These are phyloP conservation scores for Enteromius anoplus DNA, from an alignment of 2,797 vertebrate species.

Conservation along the genomic window DNA sequence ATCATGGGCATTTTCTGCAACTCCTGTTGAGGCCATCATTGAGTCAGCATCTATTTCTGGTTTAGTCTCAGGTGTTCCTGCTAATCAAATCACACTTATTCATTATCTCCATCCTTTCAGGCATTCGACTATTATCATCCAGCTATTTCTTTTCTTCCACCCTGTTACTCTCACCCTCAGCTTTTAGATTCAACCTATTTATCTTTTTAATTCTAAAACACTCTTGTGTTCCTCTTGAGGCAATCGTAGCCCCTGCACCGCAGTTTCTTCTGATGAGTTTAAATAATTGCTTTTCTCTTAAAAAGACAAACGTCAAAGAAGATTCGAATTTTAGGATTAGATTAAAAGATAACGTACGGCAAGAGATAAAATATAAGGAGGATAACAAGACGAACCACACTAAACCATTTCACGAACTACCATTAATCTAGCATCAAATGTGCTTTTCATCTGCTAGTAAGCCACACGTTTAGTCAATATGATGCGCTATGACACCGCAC, in stretches of 20 bases:
- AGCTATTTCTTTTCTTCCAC: conserved; percentile 30
- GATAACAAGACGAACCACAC: neutral
- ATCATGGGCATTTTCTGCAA: conserved; percentile 47
- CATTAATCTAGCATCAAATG: conserved; percentile 13
- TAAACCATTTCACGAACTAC: neutral
- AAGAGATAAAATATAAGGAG: conserved; percentile 13
- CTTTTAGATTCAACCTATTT: conserved; percentile 33
- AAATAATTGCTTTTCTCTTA: conserved; percentile 19
- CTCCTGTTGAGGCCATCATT: conserved; percentile 48
- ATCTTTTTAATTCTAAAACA: conserved; percentile 44
- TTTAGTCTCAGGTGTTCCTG: conserved; percentile 54
- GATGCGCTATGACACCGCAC: conserved; percentile 27
- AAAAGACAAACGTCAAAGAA: neutral
- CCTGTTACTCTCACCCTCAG: conserved; percentile 26
- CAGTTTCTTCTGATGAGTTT: neutral
- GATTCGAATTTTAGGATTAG: neutral
- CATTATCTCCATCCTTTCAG: conserved; percentile 55
- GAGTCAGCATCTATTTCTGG: conserved; percentile 59
- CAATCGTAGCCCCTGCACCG: conserved; percentile 5
- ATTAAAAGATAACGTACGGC: conserved; percentile 9
- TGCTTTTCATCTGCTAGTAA: conserved; percentile 11
- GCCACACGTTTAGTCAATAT: conserved; percentile 25
- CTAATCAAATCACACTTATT: conserved; percentile 60
- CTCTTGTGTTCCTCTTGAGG: conserved; percentile 18
- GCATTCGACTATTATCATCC: conserved; percentile 46